phyloP scores from a whole-genome alignment of 2,797 vertebrate genomes.

The Passerculus sandwichensis region DNA sequence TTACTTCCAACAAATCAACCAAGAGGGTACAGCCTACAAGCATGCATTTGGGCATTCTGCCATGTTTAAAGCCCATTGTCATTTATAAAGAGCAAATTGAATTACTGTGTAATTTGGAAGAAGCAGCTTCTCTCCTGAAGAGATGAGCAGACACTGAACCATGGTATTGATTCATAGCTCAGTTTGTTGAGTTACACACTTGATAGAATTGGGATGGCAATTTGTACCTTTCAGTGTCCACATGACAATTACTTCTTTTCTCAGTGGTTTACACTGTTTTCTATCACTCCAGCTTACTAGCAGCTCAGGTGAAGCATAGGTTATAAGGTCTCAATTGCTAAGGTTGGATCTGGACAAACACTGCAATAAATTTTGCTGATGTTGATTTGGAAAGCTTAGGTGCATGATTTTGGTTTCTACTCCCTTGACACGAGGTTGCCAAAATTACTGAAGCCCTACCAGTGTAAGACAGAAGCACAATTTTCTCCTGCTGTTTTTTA shows the following conservation, averaged over 20 bases:
- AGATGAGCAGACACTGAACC: neutral
- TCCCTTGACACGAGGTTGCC: neutral
- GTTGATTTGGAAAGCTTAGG: neutral
- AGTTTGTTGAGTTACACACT: neutral
- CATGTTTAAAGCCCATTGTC: neutral
- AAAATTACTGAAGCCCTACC: neutral
- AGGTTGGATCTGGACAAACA: neutral
- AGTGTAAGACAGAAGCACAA: neutral
- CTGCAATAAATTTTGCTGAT: neutral
- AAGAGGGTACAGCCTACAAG: neutral
- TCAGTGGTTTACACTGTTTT: neutral
- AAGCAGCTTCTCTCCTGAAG: neutral
- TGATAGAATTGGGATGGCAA: neutral
- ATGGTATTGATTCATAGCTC: neutral
- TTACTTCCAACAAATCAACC: neutral
- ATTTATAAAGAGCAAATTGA: neutral
- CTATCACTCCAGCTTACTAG: neutral
- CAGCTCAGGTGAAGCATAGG: neutral
- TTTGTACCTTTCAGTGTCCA: neutral
- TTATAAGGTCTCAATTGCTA: neutral
- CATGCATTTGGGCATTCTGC: neutral
- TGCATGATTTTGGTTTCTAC: neutral
- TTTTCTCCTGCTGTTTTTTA: slow-evolving; percentile 2
- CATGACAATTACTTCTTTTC: neutral
- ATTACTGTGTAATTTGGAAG: neutral